Percentiles rank a stretch among this genome's conserved stretches.
Conservation (phyloP, 2,797 vertebrate species). For the Hippoglossus hippoglossus region DNA sequence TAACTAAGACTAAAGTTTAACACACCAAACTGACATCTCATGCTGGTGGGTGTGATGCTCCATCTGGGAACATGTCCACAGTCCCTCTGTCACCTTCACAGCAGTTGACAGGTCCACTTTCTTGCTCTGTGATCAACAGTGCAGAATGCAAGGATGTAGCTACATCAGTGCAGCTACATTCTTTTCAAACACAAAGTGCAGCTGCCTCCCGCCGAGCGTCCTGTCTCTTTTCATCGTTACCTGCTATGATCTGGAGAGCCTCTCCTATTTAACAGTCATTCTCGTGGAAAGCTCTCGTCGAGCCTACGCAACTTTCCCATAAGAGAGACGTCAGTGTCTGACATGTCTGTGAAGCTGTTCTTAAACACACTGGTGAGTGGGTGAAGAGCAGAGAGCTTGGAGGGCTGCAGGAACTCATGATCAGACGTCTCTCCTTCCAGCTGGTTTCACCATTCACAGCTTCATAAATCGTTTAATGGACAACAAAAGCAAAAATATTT, state of each 20-base stretch:
- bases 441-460: too few relatives aligned
- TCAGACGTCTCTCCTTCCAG: too few relatives aligned
- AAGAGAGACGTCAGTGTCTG: constrained; percentile 9
- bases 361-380: constrained; percentile 7
- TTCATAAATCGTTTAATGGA: background rate
- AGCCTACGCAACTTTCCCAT: constrained; percentile 1
- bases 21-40: constrained; percentile 5
- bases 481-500: background rate
- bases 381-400: background rate
- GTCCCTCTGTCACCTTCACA: constrained; percentile 9
- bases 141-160: constrained; percentile 4
- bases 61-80: constrained; percentile 4
- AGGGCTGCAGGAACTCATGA: background rate
- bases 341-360: background rate
- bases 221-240: constrained; percentile 20
- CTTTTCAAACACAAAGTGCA: constrained; percentile 11
- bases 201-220: constrained; percentile 19
- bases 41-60: constrained; percentile 12
- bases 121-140: constrained; percentile 7
- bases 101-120: constrained; percentile 16
- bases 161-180: background rate
- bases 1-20: constrained; percentile 15
- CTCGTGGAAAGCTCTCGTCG: constrained; percentile 12
- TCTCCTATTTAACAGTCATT: constrained; percentile 11
- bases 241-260: constrained; percentile 24